Base-by-base conservation (phyloP, 1,140 invertebrate species). In the Mercenaria mercenaria region DNA sequence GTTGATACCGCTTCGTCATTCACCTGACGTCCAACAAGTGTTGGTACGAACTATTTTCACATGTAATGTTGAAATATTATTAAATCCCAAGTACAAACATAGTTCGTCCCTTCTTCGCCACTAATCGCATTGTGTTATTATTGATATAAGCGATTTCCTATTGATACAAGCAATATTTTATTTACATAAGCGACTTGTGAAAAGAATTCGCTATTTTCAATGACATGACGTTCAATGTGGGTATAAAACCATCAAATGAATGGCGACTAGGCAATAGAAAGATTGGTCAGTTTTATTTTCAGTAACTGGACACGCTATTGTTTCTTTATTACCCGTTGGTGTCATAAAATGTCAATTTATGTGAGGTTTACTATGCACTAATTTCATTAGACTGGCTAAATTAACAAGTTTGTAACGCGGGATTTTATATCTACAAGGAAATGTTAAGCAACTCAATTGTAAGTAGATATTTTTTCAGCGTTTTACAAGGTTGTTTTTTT, bases 101-200 rank as follows among this genome's bases (percentile, higher is more conserved):
- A 20, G 47, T 79, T 37, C 47, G 76, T 50, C 26, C 43, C 32
- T 34, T 56, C 29, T 6, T 29, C 13, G 50, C 76, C 26, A 79
- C 20, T 79, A 79, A 79, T 50, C 47, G 32, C 56, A 52, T 79
- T 79, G 76, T 79, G 32, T 56, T 56, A 32, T 56, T 79, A 79
- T 79, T 79, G 76, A 79, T 79, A 29, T 79, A 79, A 79, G 76
- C 50, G 76, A 79, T 79, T 56, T 79, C 32, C 32, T 37, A 79
- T 79, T 79, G 76, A 52, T 59, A 56, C 50, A 34, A 37, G 47
- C 29, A 79, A 32, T 52, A 56, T 79, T 59, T 56, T 79, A 79
- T 79, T 79, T 79, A 79, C 76, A 32, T 79, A 79, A 79, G 76
- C 76, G 76, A 79, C 76, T 18, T 56, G 23, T 79, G n/a, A 56